These are phyloP conservation scores for Caradrina clavipalpis DNA, from an alignment of 2,888 invertebrate genomes.

Conservation along the genomic window DNA sequence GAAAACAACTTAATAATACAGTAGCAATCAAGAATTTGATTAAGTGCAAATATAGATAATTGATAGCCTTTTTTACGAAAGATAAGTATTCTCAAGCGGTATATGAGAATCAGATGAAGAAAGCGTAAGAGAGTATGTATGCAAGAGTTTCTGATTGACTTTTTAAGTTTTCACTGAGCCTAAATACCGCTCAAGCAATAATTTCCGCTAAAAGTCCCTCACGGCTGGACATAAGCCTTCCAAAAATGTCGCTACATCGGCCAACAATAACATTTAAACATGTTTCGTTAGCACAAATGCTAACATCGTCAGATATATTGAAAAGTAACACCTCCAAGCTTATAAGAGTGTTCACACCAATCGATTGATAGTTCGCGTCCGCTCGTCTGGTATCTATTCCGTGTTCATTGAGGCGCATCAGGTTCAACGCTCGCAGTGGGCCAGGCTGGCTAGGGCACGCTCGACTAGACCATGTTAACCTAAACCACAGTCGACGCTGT, in stretches of 20 bases:
- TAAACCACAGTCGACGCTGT: constrained; percentile 61
- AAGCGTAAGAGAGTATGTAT: not conserved
- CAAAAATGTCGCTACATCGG: not conserved
- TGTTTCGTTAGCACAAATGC: constrained; percentile 1
- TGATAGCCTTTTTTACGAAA: constrained; percentile 24
- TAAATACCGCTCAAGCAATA: too few relatives aligned
- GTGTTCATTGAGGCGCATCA: constrained; percentile 62
- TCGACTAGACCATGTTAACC: constrained; percentile 55
- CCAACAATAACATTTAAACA: not conserved
- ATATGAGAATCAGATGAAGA: constrained; percentile 1
- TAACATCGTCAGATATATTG: not conserved
- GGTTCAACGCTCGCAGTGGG: constrained; percentile 70
- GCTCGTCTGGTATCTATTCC: constrained; percentile 56
- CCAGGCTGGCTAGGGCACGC: constrained; percentile 53
- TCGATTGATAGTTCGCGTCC: constrained; percentile 40
- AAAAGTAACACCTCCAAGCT: not conserved
- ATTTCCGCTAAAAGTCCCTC: not conserved
- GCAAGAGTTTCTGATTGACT: not conserved
- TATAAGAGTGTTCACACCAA: constrained; percentile 30
- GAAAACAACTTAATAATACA: constrained; percentile 35
- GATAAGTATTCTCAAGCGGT: not conserved
- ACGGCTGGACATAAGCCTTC: not conserved
- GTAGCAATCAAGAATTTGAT: constrained; percentile 32
- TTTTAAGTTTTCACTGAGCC: not conserved
- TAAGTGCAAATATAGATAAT: constrained; percentile 23